A percentile compares a stretch with the other conserved stretches of the same genome.
These are phyloP conservation scores for Drosophila ironensis DNA, from an alignment of 1,140 invertebrate species.

Conservation along the genomic window DNA sequence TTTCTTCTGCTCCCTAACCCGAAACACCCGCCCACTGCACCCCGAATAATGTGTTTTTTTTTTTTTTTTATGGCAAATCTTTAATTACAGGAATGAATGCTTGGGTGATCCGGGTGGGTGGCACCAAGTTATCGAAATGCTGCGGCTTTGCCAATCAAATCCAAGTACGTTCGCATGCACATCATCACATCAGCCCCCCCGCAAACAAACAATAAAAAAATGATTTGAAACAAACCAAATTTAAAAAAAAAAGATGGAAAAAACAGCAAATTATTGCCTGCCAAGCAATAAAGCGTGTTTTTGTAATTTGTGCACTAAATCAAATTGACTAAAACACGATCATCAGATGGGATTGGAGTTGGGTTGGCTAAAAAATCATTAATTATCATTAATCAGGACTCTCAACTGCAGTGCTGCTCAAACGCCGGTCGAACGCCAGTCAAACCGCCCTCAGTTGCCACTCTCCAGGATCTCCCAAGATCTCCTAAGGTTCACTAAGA, in stretches of 20 bases:
- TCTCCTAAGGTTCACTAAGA: too few species aligned
- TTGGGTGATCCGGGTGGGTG: slow-evolving; percentile 5
- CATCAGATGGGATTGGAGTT: not conserved
- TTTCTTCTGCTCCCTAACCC: slow-evolving; percentile 17
- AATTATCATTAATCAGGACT: slow-evolving; percentile 1
- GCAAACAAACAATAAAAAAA: not conserved
- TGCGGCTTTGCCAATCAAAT: slow-evolving; percentile 20
- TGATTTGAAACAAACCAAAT: too few species aligned
- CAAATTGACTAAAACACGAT: not conserved
- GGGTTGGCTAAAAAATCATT: not conserved
- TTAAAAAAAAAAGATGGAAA: too few species aligned
- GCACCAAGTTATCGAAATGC: slow-evolving; percentile 52
- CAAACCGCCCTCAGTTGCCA: slow-evolving; percentile 15
- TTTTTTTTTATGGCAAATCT: slow-evolving; percentile 24
- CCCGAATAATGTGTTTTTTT: too few species aligned
- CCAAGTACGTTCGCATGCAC: too few species aligned
- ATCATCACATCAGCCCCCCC: too few species aligned
- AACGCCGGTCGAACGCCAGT: not conserved
- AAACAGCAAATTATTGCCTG: slow-evolving; percentile 30
- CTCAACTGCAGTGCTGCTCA: slow-evolving; percentile 25
- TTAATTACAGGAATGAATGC: slow-evolving; percentile 41
- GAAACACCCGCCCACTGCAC: too few species aligned
- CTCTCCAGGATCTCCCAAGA: not conserved
- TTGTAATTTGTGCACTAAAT: slow-evolving; percentile 18
- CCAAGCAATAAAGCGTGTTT: slow-evolving; percentile 32